Base-by-base conservation (phyloP, 2,113 vertebrate genomes). In the Prionailurus bengalensis region DNA sequence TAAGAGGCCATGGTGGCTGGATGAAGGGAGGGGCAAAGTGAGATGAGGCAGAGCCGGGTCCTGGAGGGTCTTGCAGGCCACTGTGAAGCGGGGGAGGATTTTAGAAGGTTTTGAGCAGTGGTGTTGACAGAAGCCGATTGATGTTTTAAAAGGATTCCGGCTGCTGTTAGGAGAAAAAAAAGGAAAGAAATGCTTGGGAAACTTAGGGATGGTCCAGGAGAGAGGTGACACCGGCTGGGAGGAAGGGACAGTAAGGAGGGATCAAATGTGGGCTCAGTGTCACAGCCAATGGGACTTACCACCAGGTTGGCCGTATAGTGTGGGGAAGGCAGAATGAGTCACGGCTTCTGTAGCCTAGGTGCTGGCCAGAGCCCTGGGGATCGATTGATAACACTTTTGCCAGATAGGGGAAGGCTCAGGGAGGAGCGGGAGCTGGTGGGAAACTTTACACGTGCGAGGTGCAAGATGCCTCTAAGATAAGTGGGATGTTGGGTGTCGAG, bases 231-330 rank as follows among this genome's bases (percentile, higher is more conserved):
- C 74, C 80, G 70, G 19, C 58, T 13, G n/a, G 58, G 31, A 82
- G 74, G 5, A n/a, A 42, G 31, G 29, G 73, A 33, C 5, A 42
- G 39, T 1, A 31, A 8, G 39, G 58, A 15, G 31, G 68, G 39
- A 8, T 19, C n/a, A 51, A 76, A 29, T 33, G 55, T 71, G 80
- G 29, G 53, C 0, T 23, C 1, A 2, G 10, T 5, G 5, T 45
- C 25, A 23, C 58, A 65, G 61, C 65, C 53, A 12, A 0, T 0
- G 3, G 68, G 16, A 45, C 58, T 78, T 29, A 13, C 12, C 63
- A 4, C 55, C 13, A 12, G 76, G 16, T 7, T 81, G 53, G 39
- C 7, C 13, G 29, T 27, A 17, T 31, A 31, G 6, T 4, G 7
- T 6, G 53, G 61, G 80, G 86, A 16, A 19, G 58, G 42, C 1